Conservation (phyloP, 2,888 invertebrate species). For the Buathra laborator region DNA sequence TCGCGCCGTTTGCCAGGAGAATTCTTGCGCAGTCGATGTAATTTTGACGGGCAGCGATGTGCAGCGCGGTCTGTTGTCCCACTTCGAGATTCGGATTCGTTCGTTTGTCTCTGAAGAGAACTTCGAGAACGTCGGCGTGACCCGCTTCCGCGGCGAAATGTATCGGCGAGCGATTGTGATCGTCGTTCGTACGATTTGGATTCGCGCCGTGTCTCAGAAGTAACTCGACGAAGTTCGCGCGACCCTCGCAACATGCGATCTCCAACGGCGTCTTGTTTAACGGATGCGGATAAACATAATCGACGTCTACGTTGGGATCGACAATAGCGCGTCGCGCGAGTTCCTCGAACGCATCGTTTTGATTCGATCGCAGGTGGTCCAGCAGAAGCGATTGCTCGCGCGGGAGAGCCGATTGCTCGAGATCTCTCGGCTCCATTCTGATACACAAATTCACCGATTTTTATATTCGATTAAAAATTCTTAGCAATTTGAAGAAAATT, state of each 20-base stretch:
- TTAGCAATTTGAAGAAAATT: not conserved
- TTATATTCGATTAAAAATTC: not conserved
- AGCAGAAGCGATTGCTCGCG: slow-evolving; percentile 63
- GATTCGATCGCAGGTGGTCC: slow-evolving; percentile 66
- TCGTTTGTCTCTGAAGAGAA: slow-evolving; percentile 77
- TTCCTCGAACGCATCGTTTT: slow-evolving; percentile 73
- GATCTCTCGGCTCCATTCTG: slow-evolving; percentile 66
- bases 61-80: slow-evolving; percentile 81
- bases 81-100: slow-evolving; percentile 80
- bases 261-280: slow-evolving; percentile 88
- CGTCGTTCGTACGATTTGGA: slow-evolving; percentile 87
- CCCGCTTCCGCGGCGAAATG: slow-evolving; percentile 89
- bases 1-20: slow-evolving; percentile 87
- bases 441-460: not conserved
- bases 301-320: slow-evolving; percentile 84
- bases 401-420: slow-evolving; percentile 38
- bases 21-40: slow-evolving; percentile 86
- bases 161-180: slow-evolving; percentile 88
- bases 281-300: slow-evolving; percentile 87
- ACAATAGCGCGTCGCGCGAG: slow-evolving; percentile 67
- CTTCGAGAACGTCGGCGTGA: slow-evolving; percentile 72
- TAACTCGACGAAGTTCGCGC: slow-evolving; percentile 87
- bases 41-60: slow-evolving; percentile 83
- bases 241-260: slow-evolving; percentile 87
- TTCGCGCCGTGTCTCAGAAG: slow-evolving; percentile 87